phyloP scores from a whole-genome alignment of 2,797 vertebrate genomes.

The Esox masquinongy region DNA sequence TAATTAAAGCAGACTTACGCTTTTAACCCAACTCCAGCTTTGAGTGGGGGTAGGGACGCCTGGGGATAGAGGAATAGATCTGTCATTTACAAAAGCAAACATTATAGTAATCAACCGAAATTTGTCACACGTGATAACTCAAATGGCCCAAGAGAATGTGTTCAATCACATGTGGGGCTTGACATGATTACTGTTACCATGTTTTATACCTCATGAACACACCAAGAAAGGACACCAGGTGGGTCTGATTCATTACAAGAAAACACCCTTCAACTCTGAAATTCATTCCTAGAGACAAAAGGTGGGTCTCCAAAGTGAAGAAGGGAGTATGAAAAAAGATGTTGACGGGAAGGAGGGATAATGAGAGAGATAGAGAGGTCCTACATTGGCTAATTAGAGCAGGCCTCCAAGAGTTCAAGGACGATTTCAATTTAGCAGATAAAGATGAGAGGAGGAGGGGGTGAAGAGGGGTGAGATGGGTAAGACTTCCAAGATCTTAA shows the following conservation, averaged over 20 bases:
- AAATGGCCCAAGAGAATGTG: no score
- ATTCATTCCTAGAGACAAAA: not conserved
- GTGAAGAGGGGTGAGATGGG: constrained; percentile 43
- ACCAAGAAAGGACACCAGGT: not conserved
- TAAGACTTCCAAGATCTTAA: constrained; percentile 66
- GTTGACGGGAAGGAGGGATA: constrained; percentile 53
- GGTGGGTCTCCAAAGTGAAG: not conserved
- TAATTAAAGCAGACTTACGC: no score
- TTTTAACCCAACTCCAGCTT: no score
- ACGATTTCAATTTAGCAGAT: constrained; percentile 74
- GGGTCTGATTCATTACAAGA: not conserved
- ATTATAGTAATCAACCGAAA: no score
- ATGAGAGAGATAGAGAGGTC: constrained; percentile 66
- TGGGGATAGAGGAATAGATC: no score
- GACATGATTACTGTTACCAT: no score
- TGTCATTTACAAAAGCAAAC: no score
- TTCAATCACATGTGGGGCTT: no score
- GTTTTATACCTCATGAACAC: not conserved
- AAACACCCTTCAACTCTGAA: not conserved
- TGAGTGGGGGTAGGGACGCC: no score
- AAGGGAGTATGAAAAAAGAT: constrained; percentile 35
- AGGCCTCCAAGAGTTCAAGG: constrained; percentile 75
- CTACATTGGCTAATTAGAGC: constrained; percentile 63
- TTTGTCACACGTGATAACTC: no score
- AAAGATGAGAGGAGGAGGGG: constrained; percentile 64